Evolutionary conservation across 2,113 vertebrate species (phyloP), one percentile per base, ranked within the genome.

Genomic region (Oncorhynchus gorbuscha): DNA sequence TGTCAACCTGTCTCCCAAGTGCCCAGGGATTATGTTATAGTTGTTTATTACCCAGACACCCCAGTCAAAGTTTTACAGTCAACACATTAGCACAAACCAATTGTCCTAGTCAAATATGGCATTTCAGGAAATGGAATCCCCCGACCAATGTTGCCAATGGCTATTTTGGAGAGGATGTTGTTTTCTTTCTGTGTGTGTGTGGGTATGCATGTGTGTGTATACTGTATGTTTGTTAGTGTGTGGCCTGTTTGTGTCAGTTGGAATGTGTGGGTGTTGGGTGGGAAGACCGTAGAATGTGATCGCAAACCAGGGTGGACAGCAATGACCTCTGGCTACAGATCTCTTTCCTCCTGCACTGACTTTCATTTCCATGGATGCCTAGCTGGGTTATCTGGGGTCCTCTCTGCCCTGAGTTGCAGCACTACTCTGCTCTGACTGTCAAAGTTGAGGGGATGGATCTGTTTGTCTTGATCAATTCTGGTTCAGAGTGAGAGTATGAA

Each of bases 311-410:
- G 49, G 35, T 73, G 65, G 75, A 69, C 28, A 55, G 51, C 5
- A 69, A 85, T 83, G 83, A 87, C 87, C 82, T 88, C 86, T 89
- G 90, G 86, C 87, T 90, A 83, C 85, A 87, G 81, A 91, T 89
- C 86, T 81, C 89, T 87, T 89, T 91, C 86, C 90, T 91, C 87
- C 90, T 87, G 83, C 84, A 91, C 93, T 90, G 90, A 92, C 92
- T 92, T 91, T 91, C 84, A 89, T 91, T 90, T 90, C 85, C 89
- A 87, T 35, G 32, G 32, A 35, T 6, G 5, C 5, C 32, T 6
- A 8, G 35, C 35, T 35, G 73, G 71, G 78, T 89, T 90, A 91
- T 92, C 89, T 90, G 84, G 84, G 83, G 90, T 89, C 14, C 49
- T 55, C 39, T 76, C 79, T 82, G 80, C 85, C 86, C 83, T 32